phyloP scores from a whole-genome alignment of 2,797 vertebrate species.

The Caiman crocodilus region DNA sequence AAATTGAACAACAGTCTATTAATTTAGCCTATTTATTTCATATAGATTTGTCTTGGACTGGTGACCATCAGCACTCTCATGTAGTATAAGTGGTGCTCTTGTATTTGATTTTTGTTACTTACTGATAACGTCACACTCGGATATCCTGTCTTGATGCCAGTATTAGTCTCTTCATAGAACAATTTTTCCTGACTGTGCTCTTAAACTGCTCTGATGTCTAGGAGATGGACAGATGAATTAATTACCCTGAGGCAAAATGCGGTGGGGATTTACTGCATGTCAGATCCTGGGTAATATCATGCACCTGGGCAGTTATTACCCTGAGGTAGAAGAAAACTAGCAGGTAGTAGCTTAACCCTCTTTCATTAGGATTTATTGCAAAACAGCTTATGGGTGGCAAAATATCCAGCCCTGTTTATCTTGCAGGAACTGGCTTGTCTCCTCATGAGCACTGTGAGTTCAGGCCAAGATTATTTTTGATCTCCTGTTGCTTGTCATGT shows the following conservation, averaged over 20 bases:
- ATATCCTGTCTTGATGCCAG: too few species aligned
- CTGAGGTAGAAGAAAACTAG: too few species aligned
- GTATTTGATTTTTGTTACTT: neutral
- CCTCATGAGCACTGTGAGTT: neutral
- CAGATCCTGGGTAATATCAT: too few species aligned
- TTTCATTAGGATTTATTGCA: neutral
- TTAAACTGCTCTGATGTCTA: too few species aligned
- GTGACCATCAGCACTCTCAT: neutral
- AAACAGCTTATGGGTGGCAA: neutral
- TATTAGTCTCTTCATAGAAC: too few species aligned
- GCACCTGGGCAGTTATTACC: too few species aligned
- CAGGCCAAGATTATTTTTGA: neutral
- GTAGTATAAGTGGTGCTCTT: neutral
- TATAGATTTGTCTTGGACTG: neutral
- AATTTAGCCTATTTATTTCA: neutral
- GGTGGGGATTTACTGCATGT: too few species aligned
- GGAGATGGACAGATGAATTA: too few species aligned
- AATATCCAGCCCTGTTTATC: neutral
- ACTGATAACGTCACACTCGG: neutral
- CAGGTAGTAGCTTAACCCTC: neutral
- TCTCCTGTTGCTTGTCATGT: neutral
- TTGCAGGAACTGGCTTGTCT: neutral
- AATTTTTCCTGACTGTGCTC: too few species aligned
- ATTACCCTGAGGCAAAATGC: too few species aligned
- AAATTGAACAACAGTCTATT: neutral